Conservation (phyloP, 2,888 invertebrate species). For the Abscondita cerata region DNA sequence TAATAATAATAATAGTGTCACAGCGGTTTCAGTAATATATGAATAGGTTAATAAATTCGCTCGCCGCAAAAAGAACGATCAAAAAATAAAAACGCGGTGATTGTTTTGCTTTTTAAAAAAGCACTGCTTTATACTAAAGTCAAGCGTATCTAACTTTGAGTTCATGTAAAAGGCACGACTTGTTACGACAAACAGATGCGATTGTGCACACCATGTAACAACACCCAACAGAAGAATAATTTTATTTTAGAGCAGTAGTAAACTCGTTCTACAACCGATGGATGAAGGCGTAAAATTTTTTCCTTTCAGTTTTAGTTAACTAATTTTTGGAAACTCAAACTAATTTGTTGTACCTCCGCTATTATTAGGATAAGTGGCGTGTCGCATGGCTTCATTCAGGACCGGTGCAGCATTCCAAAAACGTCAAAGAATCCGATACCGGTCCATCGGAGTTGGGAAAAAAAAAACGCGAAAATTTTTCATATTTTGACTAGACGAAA, state of each 20-base stretch:
- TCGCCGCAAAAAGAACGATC: not conserved
- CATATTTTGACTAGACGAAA: too few relatives aligned
- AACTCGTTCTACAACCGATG: not conserved
- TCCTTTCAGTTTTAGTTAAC: too few relatives aligned
- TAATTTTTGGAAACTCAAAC: too few relatives aligned
- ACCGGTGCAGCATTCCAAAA: too few relatives aligned
- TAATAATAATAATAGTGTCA: too few relatives aligned
- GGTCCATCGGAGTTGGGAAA: too few relatives aligned
- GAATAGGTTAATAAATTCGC: conserved; percentile 9
- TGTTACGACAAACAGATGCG: conserved; percentile 2
- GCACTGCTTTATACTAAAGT: not conserved
- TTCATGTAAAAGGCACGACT: conserved; percentile 8
- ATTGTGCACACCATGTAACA: not conserved
- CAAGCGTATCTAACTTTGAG: conserved; percentile 8
- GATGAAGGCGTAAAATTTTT: too few relatives aligned
- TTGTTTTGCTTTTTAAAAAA: conserved; percentile 9
- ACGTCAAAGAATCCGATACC: too few relatives aligned
- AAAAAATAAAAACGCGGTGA: not conserved
- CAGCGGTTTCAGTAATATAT: not conserved
- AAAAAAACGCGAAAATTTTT: too few relatives aligned
- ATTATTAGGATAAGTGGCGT: too few relatives aligned
- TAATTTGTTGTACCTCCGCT: too few relatives aligned
- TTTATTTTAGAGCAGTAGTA: not conserved
- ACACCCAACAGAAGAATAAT: not conserved
- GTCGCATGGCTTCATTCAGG: too few relatives aligned